Evolutionary conservation across 2,888 invertebrate species (phyloP), one percentile per base, ranked within the genome.

Genomic region (Lithophane ornitopus): DNA sequence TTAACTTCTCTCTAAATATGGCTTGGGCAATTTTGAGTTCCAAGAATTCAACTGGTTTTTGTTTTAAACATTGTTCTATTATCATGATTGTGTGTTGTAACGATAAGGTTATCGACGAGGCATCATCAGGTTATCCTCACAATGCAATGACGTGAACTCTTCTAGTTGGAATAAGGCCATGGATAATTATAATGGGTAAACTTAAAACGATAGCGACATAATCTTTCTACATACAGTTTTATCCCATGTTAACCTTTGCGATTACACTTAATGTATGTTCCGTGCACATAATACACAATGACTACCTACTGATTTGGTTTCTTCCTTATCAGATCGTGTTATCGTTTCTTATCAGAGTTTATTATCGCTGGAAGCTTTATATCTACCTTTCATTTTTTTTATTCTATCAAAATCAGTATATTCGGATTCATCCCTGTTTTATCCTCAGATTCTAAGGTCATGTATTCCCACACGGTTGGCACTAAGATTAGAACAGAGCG

Each of bases 1-100:
- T 81, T 74, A 85, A 81, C 65, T 68, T 67, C 67, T 68, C 58
- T 58, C 67, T 79, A 58, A 66, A 67, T 59, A 71, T 34, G 34
- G 68, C 70, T 75, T 34, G 61, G 39, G 7, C 39, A 74, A 63
- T 81, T 71, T 71, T 56, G 49, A 61, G 41, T 9, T 26, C 67
- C n/a, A 28, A 49, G 26, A 68, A n/a, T 70, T 84, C 26, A 62
- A 62, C 52, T 44, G 61, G 69, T 58, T 72, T 66, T 72, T 68
- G 78, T 70, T 34, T 67, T 16, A 41, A 58, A 62, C 39, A 68
- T 78, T 71, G 59, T 59, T 83, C 8, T 66, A 54, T 56, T 78
- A 72, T 68, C 58, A 59, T 39, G 49, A 49, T 81, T 49, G 22
- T 46, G n/a, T 58, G 59, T 44, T 65, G 65, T 34, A n/a, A 19